These are phyloP conservation scores for Papilio protenor DNA, from an alignment of 2,888 invertebrate species.

Conservation along the genomic window DNA sequence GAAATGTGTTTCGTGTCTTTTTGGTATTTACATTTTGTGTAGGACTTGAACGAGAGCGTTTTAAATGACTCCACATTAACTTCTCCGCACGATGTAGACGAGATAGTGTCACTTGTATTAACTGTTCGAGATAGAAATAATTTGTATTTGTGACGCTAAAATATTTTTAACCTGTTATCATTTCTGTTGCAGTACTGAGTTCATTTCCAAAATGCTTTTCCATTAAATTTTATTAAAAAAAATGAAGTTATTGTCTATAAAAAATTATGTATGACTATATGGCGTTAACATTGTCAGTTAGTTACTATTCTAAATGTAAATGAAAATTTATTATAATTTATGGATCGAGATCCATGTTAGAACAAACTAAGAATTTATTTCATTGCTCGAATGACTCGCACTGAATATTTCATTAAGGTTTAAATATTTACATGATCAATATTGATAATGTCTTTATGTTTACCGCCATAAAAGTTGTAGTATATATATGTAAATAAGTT, in stretches of 20 bases:
- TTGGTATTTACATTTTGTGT: slow-evolving; percentile 39
- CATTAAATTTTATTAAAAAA: too few relatives aligned
- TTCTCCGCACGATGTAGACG: slow-evolving; percentile 11
- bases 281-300: neutral
- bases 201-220: too few relatives aligned
- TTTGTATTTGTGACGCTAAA: neutral
- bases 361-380: slow-evolving; percentile 53
- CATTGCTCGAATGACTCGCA: slow-evolving; percentile 63
- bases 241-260: neutral
- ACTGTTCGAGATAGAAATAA: neutral
- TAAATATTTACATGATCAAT: slow-evolving; percentile 67
- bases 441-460: slow-evolving; percentile 51
- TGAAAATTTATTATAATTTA: slow-evolving; percentile 56
- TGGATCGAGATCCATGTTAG: slow-evolving; percentile 66
- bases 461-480: slow-evolving; percentile 24
- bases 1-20: slow-evolving; percentile 58
- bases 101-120: slow-evolving; percentile 35
- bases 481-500: slow-evolving; percentile 15
- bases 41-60: slow-evolving; percentile 5
- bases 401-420: slow-evolving; percentile 77
- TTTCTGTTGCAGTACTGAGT: too few relatives aligned
- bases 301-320: slow-evolving; percentile 34
- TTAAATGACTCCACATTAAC: slow-evolving; percentile 21
- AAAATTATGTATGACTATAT: neutral
- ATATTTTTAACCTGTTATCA: neutral